Conservation (phyloP, 30 jellyfish, hydroid and myxozoan species). For the Hydractinia symbiolongicarpus region DNA sequence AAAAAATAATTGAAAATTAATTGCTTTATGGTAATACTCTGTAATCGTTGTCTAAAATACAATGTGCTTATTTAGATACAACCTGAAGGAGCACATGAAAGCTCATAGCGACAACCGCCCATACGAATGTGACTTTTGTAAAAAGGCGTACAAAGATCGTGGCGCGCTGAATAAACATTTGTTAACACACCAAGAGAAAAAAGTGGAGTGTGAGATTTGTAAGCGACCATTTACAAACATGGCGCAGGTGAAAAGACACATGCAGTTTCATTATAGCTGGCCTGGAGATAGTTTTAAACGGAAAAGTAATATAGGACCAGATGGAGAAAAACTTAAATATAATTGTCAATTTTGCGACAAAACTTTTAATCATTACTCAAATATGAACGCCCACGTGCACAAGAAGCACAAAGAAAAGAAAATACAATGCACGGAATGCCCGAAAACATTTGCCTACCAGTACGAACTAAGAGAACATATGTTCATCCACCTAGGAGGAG, state of each 20-base stretch:
- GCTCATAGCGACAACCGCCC: slow-evolving; percentile 34
- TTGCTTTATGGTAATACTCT: neutral
- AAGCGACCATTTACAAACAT: slow-evolving; percentile 17
- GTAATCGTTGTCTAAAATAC: neutral
- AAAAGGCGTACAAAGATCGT: slow-evolving; percentile 32
- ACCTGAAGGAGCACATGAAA: slow-evolving; percentile 33
- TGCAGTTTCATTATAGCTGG: slow-evolving; percentile 42
- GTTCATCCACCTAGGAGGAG: slow-evolving; percentile 31
- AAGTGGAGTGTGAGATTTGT: slow-evolving; percentile 31
- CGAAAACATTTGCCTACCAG: slow-evolving; percentile 29
- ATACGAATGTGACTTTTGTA: slow-evolving; percentile 28
- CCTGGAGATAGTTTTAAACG: slow-evolving; percentile 42
- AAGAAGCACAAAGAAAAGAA: slow-evolving; percentile 27
- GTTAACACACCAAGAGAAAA: slow-evolving; percentile 31
- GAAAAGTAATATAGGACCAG: slow-evolving; percentile 23
- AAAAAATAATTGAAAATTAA: too few species aligned
- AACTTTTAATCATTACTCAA: slow-evolving; percentile 32
- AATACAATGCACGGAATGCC: slow-evolving; percentile 23
- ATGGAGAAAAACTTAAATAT: slow-evolving; percentile 12
- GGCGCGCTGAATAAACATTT: slow-evolving; percentile 41
- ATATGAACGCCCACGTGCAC: slow-evolving; percentile 32
- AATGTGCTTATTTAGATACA: neutral
- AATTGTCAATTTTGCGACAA: slow-evolving; percentile 30
- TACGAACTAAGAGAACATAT: slow-evolving; percentile 36
- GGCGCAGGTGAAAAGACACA: slow-evolving; percentile 29